Conservation (phyloP, 2,888 invertebrate genomes). For the Pandemis cinnamomeana region DNA sequence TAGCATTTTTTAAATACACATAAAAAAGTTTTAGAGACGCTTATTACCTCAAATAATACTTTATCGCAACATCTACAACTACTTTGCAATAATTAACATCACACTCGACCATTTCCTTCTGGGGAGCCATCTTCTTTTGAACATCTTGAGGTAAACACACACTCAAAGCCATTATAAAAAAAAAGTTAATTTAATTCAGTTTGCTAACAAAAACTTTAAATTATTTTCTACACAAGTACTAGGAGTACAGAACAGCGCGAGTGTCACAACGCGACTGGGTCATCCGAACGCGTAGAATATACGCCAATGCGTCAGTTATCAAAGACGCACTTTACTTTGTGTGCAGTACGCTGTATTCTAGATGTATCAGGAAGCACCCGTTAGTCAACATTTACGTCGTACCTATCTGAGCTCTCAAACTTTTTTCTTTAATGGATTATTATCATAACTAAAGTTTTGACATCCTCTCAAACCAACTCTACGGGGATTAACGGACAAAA, state of each 20-base stretch:
- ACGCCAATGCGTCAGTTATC: constrained; percentile 46
- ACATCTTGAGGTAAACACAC: constrained; percentile 50
- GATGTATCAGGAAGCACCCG: neutral
- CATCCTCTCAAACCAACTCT: neutral
- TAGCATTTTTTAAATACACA: no score
- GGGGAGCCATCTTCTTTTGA: constrained; percentile 47
- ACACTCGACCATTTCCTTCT: constrained; percentile 52
- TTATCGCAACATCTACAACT: constrained; percentile 52
- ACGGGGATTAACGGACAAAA: neutral
- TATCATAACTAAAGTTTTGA: no score
- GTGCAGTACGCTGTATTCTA: neutral
- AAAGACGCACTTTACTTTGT: constrained; percentile 11
- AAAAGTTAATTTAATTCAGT: constrained; percentile 18
- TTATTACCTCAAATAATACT: constrained; percentile 50
- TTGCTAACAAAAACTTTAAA: neutral
- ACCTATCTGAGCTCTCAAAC: neutral
- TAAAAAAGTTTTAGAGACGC: neutral
- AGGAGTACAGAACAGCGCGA: constrained; percentile 52
- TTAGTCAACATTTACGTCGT: neutral
- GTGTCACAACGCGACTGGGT: constrained; percentile 55
- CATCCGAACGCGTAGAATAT: constrained; percentile 48
- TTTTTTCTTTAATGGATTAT: no score
- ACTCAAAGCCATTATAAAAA: constrained; percentile 56
- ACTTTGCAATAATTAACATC: constrained; percentile 51
- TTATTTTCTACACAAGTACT: constrained; percentile 47